Evolutionary conservation across 2,888 invertebrate species (phyloP).

Genomic region (Sepiola atlantica): DNA sequence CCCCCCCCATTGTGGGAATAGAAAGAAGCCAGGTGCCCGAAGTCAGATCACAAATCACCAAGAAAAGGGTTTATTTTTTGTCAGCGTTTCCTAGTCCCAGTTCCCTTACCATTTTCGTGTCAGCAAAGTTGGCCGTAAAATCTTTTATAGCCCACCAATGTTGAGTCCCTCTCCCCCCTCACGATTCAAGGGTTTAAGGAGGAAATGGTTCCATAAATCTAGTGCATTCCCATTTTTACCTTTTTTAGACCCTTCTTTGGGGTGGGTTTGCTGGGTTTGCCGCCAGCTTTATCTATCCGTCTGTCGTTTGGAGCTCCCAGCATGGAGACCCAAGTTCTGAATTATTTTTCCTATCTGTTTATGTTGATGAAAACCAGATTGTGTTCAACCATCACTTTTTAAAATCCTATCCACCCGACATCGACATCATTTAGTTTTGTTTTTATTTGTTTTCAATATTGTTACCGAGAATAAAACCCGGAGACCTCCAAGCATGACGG

Average conservation of each 20-base stretch:
- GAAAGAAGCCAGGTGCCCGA: neutral
- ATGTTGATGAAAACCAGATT: neutral
- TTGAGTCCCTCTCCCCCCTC: neutral
- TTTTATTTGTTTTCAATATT: neutral
- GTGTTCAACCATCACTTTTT: neutral
- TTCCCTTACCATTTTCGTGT: neutral
- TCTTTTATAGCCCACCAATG: slow-evolving; percentile 12
- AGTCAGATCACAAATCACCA: neutral
- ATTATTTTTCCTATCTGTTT: neutral
- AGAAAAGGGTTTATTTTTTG: neutral
- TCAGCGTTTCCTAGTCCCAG: neutral
- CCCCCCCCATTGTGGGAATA: neutral
- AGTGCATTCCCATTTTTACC: slow-evolving; percentile 10
- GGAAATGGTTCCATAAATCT: slow-evolving; percentile 32
- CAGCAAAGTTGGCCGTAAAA: neutral
- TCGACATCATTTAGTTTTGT: neutral
- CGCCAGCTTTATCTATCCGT: neutral
- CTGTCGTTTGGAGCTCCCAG: neutral
- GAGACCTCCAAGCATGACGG: neutral
- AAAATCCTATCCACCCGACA: neutral
- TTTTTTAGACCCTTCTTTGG: neutral
- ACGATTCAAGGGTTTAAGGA: slow-evolving; percentile 19
- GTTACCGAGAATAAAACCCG: neutral
- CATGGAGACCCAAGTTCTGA: neutral
- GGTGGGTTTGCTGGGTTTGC: neutral